Percentiles rank a stretch among this genome's conserved stretches.
phyloP scores from a whole-genome alignment of 2,797 vertebrate genomes.

The Streptopelia turtur region DNA sequence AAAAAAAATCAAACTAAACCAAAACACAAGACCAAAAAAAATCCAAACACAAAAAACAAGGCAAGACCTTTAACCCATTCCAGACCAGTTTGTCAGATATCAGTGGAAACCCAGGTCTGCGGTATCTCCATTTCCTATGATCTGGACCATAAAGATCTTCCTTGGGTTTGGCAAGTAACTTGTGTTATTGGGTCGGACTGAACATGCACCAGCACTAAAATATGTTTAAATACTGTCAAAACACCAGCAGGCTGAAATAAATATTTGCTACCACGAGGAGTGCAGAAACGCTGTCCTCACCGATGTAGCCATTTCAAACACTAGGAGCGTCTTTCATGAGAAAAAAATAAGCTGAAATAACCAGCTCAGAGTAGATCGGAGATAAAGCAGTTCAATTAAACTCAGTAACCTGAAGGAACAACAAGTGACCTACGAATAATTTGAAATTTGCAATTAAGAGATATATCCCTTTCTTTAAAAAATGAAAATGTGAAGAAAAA shows the following conservation, averaged over 20 bases:
- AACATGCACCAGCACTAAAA: too few species aligned
- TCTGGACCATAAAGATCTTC: background rate
- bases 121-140: background rate
- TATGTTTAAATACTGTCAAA: background rate
- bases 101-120: background rate
- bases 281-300: background rate
- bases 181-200: background rate
- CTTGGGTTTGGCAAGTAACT: background rate
- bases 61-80: background rate
- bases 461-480: background rate
- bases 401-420: background rate
- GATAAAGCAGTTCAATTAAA: background rate
- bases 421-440: background rate
- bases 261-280: background rate
- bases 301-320: background rate
- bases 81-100: background rate
- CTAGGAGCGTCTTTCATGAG: background rate
- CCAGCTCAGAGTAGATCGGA: background rate
- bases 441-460: background rate
- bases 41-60: background rate
- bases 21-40: background rate
- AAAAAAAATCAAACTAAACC: too few species aligned
- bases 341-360: background rate
- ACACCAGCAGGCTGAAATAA: background rate
- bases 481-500: background rate